phyloP scores from a whole-genome alignment of 2,113 vertebrate genomes.

The Chamaea fasciata region DNA sequence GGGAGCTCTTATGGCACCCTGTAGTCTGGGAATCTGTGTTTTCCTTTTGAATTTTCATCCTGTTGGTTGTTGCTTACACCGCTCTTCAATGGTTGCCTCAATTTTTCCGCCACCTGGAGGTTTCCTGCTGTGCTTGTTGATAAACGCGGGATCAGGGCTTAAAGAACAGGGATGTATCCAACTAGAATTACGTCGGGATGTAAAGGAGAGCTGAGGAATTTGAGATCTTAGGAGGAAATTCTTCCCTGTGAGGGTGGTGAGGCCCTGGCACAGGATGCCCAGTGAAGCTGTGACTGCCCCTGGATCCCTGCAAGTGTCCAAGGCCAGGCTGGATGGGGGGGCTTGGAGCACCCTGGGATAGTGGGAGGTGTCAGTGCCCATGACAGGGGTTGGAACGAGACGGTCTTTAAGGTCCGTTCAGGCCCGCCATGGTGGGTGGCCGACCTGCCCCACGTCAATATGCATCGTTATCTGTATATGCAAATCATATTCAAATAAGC shows the following conservation, averaged over 20 bases:
- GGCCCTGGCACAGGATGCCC: no score
- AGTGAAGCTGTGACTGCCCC: neutral
- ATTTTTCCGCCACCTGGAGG: neutral
- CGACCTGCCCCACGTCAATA: rapidly evolving
- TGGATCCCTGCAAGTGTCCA: neutral
- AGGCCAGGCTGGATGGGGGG: rapidly evolving
- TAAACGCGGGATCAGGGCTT: rapidly evolving
- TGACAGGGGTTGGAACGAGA: neutral
- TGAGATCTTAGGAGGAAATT: neutral
- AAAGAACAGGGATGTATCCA: neutral
- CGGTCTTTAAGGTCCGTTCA: neutral
- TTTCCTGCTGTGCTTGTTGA: neutral
- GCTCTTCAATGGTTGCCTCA: neutral
- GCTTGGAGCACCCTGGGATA: rapidly evolving
- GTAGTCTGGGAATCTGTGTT: neutral
- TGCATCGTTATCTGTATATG: neutral
- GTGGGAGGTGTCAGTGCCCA: neutral
- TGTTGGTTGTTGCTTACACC: rapidly evolving
- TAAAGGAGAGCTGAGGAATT: neutral
- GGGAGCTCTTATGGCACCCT: rapidly evolving
- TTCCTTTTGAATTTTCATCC: neutral
- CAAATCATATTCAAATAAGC: neutral
- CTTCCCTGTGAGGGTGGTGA: rapidly evolving
- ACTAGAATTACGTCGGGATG: no score
- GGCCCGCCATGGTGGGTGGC: no score